Conservation (phyloP, 2,113 vertebrate species). For the Leptobrachium ailaonicum region DNA sequence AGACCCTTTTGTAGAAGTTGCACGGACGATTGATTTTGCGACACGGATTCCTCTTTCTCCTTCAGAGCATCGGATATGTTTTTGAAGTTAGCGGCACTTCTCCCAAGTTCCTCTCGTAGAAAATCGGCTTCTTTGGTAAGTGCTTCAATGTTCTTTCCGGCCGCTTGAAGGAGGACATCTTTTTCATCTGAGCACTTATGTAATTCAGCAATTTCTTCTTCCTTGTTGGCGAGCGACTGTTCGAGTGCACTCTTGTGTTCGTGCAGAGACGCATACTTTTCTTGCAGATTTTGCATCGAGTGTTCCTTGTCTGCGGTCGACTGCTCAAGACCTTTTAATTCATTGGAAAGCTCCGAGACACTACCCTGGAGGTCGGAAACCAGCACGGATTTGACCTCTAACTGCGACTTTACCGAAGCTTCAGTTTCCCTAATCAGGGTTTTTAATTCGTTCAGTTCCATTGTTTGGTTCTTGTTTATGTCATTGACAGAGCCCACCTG, state of each 20-base stretch:
- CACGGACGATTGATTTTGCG: slow-evolving; percentile 56
- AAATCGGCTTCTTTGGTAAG: slow-evolving; percentile 62
- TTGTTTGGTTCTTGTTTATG: slow-evolving; percentile 58
- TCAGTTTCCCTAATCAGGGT: slow-evolving; percentile 63
- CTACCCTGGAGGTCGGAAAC: slow-evolving; percentile 63
- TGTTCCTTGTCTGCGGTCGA: slow-evolving; percentile 61
- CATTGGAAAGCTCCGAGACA: slow-evolving; percentile 49
- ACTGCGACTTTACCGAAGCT: slow-evolving; percentile 54
- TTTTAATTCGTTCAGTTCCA: slow-evolving; percentile 59
- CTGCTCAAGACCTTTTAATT: slow-evolving; percentile 49
- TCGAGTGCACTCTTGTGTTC: slow-evolving; percentile 62
- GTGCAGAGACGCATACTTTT: slow-evolving; percentile 64
- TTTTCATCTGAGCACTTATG: slow-evolving; percentile 58
- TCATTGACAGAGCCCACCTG: slow-evolving; percentile 66
- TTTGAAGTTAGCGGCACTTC: slow-evolving; percentile 51
- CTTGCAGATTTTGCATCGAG: slow-evolving; percentile 72
- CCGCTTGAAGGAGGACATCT: slow-evolving; percentile 48
- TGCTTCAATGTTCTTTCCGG: slow-evolving; percentile 50
- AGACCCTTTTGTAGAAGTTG: slow-evolving; percentile 66
- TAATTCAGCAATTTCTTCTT: slow-evolving; percentile 63
- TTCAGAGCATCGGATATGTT: slow-evolving; percentile 60
- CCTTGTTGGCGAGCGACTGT: slow-evolving; percentile 59
- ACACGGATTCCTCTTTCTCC: slow-evolving; percentile 67
- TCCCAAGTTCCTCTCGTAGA: slow-evolving; percentile 61
- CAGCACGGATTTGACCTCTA: slow-evolving; percentile 64